A percentile compares a stretch with the other conserved stretches of the same genome.
phyloP scores from a whole-genome alignment of 2,888 invertebrate genomes.

The Leptinotarsa haldemani region DNA sequence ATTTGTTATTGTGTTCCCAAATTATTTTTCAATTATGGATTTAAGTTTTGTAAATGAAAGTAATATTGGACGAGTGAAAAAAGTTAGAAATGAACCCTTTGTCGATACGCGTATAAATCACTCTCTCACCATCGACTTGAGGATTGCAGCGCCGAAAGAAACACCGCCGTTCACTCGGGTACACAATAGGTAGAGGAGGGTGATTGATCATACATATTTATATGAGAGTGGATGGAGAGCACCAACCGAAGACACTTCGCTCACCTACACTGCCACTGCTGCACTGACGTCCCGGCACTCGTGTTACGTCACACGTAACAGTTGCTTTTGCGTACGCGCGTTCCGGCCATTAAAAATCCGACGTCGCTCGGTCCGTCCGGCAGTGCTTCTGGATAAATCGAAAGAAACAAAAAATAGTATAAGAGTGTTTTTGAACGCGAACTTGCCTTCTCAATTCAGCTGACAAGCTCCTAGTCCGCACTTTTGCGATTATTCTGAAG shows the following conservation, averaged over 20 bases:
- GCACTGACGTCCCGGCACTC: constrained; percentile 58
- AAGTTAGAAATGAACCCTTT: neutral
- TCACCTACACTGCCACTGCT: constrained; percentile 49
- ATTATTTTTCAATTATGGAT: no score
- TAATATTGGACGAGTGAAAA: neutral
- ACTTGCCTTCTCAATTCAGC: no score
- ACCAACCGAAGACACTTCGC: constrained; percentile 31
- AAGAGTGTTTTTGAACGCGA: no score
- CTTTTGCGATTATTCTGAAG: no score
- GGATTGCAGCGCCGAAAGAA: neutral
- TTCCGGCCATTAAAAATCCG: constrained; percentile 35
- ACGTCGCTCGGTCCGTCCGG: neutral
- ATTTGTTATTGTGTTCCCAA: no score
- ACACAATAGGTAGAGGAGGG: neutral
- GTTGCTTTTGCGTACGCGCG: constrained; percentile 42
- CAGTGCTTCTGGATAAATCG: neutral
- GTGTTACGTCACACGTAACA: constrained; percentile 53
- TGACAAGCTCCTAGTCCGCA: no score
- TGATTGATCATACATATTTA: neutral
- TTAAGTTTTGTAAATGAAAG: neutral
- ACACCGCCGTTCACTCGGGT: constrained; percentile 1
- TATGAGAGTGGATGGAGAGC: neutral
- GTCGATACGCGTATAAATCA: neutral
- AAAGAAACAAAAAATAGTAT: neutral
- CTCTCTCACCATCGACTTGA: constrained; percentile 9